Evolutionary conservation across 2,888 invertebrate species (phyloP), one percentile per base, ranked within the genome.

Genomic region (Boloria euphrosyne): DNA sequence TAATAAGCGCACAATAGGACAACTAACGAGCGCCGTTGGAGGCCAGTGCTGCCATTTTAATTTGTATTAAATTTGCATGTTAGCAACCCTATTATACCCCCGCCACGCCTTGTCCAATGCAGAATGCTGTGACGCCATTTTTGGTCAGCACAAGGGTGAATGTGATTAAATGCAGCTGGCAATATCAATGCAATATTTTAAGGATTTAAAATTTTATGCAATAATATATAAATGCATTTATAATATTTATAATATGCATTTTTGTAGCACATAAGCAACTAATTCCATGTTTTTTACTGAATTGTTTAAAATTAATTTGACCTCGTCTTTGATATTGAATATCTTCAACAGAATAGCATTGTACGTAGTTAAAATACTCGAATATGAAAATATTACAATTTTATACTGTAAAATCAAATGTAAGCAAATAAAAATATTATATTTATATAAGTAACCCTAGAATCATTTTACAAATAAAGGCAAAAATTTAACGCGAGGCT

Each of bases 11-110:
- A 87, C 87, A 87, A 86, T 87, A 79, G 86, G 76, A 75, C 69
- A 71, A 74, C 86, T 89, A 89, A 90, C 85, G 81, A 85, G 84
- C 83, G 67, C 84, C 65, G 84, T 80, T 77, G 85, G 82, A 79
- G 78, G 75, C 83, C 84, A 83, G 85, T 79, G 82, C 76, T 80
- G 84, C 82, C 83, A 78, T 76, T 77, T 79, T 59, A 59, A 59
- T 59, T 82, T 83, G 81, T 84, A 89, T 87, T 87, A 87, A 87
- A 90, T 91, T 91, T 91, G 89, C 90, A 90, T 91, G 86, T 84
- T 84, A 76, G 83, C 83, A 85, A 84, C 87, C 88, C 88, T 79
- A 78, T 80, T 76, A 78, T 76, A 81, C 82, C 82, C 83, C 79
- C 78, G 72, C 70, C 70, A 74, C 73, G 72, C 77, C 74, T 69